Percentiles rank a stretch among this genome's conserved stretches.
These are phyloP conservation scores for Rhinella marina DNA, from an alignment of 2,797 vertebrate genomes.

Conservation along the genomic window DNA sequence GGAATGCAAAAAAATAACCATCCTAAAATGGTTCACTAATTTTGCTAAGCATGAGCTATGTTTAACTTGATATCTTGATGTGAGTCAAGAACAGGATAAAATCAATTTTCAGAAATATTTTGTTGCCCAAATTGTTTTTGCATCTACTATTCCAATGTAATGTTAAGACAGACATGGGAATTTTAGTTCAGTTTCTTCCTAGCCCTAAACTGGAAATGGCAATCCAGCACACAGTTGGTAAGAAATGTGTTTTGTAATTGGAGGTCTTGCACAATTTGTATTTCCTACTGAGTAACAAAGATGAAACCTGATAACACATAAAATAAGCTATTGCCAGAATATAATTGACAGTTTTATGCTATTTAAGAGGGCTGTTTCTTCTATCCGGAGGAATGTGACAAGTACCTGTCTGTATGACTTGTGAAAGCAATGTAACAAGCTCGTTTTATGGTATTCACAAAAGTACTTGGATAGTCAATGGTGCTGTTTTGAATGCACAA, in stretches of 20 bases:
- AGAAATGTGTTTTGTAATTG: constrained; percentile 13
- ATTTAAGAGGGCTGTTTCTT: constrained; percentile 1
- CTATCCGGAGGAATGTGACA: constrained; percentile 22
- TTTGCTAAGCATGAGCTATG: background rate
- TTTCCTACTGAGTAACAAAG: constrained; percentile 6
- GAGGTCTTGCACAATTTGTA: constrained; percentile 30
- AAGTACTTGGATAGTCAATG: background rate
- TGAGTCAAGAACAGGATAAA: background rate
- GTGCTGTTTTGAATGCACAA: background rate
- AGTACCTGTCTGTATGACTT: constrained; percentile 8
- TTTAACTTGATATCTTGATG: background rate
- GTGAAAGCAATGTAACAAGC: background rate
- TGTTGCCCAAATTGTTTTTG: background rate
- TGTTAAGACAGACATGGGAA: background rate
- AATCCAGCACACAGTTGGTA: constrained; percentile 3
- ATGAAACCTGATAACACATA: constrained; percentile 27
- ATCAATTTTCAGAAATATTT: background rate
- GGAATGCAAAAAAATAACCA: too few relatives aligned
- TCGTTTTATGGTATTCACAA: background rate
- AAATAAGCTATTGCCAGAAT: constrained; percentile 25
- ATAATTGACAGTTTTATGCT: constrained; percentile 31
- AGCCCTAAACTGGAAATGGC: constrained; percentile 1
- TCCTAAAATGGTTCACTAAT: background rate
- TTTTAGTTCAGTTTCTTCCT: background rate
- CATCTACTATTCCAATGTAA: background rate